Evolutionary conservation across 2,113 vertebrate genomes (phyloP), one percentile per base, ranked within the genome.

Genomic region (Pelmatolapia mariae): DNA sequence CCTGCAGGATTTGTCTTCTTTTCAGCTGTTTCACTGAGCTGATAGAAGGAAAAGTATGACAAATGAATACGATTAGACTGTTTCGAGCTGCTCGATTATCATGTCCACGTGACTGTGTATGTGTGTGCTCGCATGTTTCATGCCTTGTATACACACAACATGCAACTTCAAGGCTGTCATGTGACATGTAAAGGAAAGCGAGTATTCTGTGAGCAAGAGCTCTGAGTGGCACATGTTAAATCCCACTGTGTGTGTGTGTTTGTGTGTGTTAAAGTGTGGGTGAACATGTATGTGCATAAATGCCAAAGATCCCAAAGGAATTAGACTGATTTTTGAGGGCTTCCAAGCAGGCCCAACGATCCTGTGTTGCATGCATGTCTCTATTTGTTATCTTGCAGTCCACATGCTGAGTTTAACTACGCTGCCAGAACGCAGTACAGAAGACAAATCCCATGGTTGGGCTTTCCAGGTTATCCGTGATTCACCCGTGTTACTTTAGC

Each of bases 281-380:
- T 66, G 63, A 71, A 26, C 15, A 54, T 61, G 61, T 4, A 81
- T 87, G 86, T 90, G 89, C 85, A 89, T 86, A 52, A 92, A 95
- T 93, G 90, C 61, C 56, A 94, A 66, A 57, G 63, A 91, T 93
- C 94, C 92, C 94, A 57, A 57, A 90, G 87, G 92, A 93, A 93
- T 90, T 84, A 71, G 80, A 56, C 36, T 84, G 86, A 92, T 91
- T 88, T 95, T 91, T 68, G 54, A 93, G 86, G 76, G 81, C 79
- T 91, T 95, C 83, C 86, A 93, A 92, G 87, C 52, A 90, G 45
- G 85, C 86, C 52, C 84, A 0, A 83, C 66, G 71, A 91, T 89
- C 73, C 29, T 50, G 79, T 80, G 73, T 12, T 83, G 80, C 87
- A 90, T 85, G 86, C 53, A 84, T 83, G 86, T 89, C 45, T 87